Percentiles rank a stretch among this genome's conserved stretches.
These are phyloP conservation scores for Busseola fusca DNA, from an alignment of 2,888 invertebrate genomes.

Conservation along the genomic window DNA sequence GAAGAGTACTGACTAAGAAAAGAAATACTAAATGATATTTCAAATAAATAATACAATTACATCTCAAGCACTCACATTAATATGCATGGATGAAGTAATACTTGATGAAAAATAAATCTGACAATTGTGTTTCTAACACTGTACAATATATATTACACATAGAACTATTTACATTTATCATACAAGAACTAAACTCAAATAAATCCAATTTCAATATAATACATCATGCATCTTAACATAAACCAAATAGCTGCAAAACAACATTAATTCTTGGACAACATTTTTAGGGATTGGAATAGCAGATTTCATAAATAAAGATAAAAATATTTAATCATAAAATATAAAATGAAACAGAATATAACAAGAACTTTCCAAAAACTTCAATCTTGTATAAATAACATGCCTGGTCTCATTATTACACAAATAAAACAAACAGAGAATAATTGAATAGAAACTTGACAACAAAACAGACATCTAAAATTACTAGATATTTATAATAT, in stretches of 20 bases:
- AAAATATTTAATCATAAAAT: not conserved
- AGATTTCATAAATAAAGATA: constrained; percentile 14
- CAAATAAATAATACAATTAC: constrained; percentile 35
- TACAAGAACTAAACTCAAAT: constrained; percentile 33
- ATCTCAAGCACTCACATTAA: constrained; percentile 50
- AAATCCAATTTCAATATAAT: constrained; percentile 34
- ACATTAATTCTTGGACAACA: constrained; percentile 18
- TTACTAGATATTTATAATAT: constrained; percentile 12
- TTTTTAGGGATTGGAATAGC: constrained; percentile 26
- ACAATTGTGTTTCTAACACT: constrained; percentile 41
- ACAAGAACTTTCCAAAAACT: constrained; percentile 5
- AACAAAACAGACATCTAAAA: constrained; percentile 12
- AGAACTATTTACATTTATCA: constrained; percentile 39
- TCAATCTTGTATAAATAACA: constrained; percentile 5
- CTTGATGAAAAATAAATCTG: constrained; percentile 30
- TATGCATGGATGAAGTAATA: constrained; percentile 40
- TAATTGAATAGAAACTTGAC: constrained; percentile 13
- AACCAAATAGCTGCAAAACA: constrained; percentile 34
- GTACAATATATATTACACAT: constrained; percentile 48
- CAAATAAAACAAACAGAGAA: not conserved
- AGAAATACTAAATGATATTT: constrained; percentile 22
- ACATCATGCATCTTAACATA: constrained; percentile 50
- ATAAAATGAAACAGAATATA: constrained; percentile 9
- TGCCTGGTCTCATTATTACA: constrained; percentile 16
- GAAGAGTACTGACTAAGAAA: constrained; percentile 26